Evolutionary conservation across 1,140 invertebrate species (phyloP), one percentile per base, ranked within the genome.

Genomic region (Alviniconcha marisindica): DNA sequence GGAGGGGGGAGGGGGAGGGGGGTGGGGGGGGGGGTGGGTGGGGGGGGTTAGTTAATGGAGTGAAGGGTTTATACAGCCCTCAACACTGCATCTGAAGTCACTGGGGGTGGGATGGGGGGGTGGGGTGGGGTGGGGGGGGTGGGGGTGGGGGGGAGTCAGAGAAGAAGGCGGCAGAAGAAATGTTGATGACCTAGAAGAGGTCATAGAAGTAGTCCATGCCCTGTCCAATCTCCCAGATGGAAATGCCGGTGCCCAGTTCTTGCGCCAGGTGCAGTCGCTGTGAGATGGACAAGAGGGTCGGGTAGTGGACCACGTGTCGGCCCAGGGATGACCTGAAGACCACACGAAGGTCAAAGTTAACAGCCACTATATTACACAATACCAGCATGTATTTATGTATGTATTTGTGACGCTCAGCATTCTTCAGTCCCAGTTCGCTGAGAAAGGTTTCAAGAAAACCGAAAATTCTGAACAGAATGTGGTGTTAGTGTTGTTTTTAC

Each of bases 161-260:
- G 15, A 36, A 71, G 7, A 7, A 71, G 18, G 66, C 36, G 12
- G 2, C 31, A 38, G 21, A 71, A 71, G 10, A 31, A 31, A 7
- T 71, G 66, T 33, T 28, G 3, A 28, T 12, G 36, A 71, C 48
- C 95, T 95, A 98, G 85, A 99, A 94, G 87, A 98, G 94, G 95
- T 98, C 97, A 92, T 97, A 98, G 93, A 99, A 99, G 92, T 97
- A 99, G 93, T 98, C 96, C 12, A 99, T 93, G 54, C 98, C 98
- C 94, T 99, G 98, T 5, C 98, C 98, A 28, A 99, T 93, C 93
- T 99, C 98, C 98, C 98, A 99, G 90, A 99, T 96, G 0, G 97
- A 96, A 71, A 99, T 94, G 5, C 98, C 97, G 79, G 95, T 96
- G 12, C 96, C 96, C 33, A 97, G 93, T 91, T 96, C 94, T 87